These are phyloP conservation scores for Strigops habroptila DNA, from an alignment of 2,113 vertebrate species.

Conservation along the genomic window DNA sequence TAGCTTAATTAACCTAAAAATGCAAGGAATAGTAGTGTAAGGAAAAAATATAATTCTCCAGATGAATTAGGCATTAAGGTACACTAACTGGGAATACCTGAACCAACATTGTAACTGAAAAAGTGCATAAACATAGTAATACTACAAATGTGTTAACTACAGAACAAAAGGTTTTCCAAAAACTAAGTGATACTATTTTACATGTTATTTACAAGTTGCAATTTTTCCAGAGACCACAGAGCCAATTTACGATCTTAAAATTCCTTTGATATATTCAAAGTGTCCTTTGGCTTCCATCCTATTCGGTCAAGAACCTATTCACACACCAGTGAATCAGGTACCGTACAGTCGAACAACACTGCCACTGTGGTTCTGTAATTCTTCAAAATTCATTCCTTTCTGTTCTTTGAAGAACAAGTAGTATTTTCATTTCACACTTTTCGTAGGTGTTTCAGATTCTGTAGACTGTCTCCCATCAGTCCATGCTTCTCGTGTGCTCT, in stretches of 20 bases:
- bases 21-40: slow-evolving; percentile 69
- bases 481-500: slow-evolving; percentile 95
- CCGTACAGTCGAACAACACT: background rate
- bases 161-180: slow-evolving; percentile 61
- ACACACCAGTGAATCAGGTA: background rate
- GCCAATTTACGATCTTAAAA: slow-evolving; percentile 40
- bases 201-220: slow-evolving; percentile 71
- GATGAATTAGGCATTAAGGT: slow-evolving; percentile 56
- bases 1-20: slow-evolving; percentile 74
- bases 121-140: slow-evolving; percentile 82
- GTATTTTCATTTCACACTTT: slow-evolving; percentile 85
- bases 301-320: background rate
- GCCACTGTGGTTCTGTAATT: background rate
- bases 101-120: slow-evolving; percentile 72
- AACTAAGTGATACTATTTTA: slow-evolving; percentile 60
- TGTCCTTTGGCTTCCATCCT: slow-evolving; percentile 16
- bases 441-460: slow-evolving; percentile 87
- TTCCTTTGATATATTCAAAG: slow-evolving; percentile 6
- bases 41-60: slow-evolving; percentile 41
- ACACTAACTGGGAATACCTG: slow-evolving; percentile 62
- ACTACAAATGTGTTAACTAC: slow-evolving; percentile 75
- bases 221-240: slow-evolving; percentile 63
- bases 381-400: background rate
- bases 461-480: slow-evolving; percentile 94
- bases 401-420: background rate